A percentile compares a stretch with the other conserved stretches of the same genome.
Evolutionary conservation across 1,140 invertebrate species (phyloP).

Genomic region (Holcopasites calliopsidis): DNA sequence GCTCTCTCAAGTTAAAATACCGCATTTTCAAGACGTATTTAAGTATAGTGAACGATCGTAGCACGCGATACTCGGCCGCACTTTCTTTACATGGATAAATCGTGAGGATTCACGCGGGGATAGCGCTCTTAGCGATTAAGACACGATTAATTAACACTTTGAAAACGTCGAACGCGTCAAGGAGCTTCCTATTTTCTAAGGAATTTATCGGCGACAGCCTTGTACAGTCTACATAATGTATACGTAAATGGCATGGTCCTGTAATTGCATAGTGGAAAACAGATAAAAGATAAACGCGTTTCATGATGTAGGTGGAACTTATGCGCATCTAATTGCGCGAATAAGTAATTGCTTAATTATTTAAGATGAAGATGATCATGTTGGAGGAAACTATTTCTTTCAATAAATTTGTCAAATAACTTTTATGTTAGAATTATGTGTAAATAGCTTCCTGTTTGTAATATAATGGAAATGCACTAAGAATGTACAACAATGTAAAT

Average conservation of each 20-base stretch:
- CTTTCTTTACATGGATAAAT: conserved; percentile 42
- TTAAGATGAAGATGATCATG: too few species aligned
- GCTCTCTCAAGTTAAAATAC: conserved; percentile 59
- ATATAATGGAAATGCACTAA: too few species aligned
- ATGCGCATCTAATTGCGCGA: background rate
- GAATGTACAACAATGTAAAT: too few species aligned
- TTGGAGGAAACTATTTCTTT: too few species aligned
- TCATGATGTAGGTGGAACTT: background rate
- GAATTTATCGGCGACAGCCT: background rate
- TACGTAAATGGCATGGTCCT: background rate
- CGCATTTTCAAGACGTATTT: conserved; percentile 38
- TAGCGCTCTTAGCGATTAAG: background rate
- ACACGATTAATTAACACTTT: conserved; percentile 5
- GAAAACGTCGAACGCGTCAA: background rate
- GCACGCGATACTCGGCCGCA: conserved; percentile 3
- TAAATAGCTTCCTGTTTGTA: too few species aligned
- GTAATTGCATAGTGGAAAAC: background rate
- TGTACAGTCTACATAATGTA: too few species aligned
- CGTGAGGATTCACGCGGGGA: background rate
- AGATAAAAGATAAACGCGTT: background rate
- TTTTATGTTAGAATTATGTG: too few species aligned
- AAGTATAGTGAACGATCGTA: conserved; percentile 31
- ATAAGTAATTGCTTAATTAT: too few species aligned
- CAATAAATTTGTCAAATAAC: too few species aligned
- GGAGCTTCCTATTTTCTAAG: background rate